These are phyloP conservation scores for Aphelocoma coerulescens DNA, from an alignment of 2,113 vertebrate species.

Conservation along the genomic window DNA sequence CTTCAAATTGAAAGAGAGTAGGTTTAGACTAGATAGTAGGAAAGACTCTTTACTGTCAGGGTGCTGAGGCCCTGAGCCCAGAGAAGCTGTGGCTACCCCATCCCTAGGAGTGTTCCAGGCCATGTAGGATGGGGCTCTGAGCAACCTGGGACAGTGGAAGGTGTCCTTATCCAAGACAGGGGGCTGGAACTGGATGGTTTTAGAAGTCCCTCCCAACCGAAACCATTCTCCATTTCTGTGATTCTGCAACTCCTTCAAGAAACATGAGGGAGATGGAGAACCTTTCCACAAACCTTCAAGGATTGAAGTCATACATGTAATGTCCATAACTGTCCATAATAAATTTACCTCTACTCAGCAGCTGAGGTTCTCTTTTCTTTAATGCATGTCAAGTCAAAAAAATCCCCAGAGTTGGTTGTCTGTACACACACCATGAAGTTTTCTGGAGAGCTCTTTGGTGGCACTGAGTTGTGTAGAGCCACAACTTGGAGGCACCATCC, in stretches of 20 bases:
- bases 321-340: background rate
- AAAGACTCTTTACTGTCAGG: background rate
- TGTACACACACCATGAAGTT: background rate
- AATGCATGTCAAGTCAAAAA: background rate
- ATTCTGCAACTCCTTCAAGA: background rate
- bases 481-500: background rate
- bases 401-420: fast-evolving
- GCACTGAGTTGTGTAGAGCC: background rate
- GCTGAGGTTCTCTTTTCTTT: background rate
- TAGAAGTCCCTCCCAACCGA: background rate
- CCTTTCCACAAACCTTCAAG: background rate
- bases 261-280: background rate
- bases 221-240: background rate
- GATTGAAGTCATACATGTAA: background rate
- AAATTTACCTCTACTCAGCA: background rate
- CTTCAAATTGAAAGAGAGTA: background rate
- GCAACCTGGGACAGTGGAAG: fast-evolving
- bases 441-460: background rate
- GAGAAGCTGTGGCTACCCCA: background rate
- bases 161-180: background rate
- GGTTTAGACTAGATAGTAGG: background rate
- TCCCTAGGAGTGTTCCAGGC: background rate
- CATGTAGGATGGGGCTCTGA: background rate
- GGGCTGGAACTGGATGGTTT: background rate
- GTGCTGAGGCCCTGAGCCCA: background rate